Base-by-base conservation (phyloP, 2,888 invertebrate species). In the Lasius fuliginosus region DNA sequence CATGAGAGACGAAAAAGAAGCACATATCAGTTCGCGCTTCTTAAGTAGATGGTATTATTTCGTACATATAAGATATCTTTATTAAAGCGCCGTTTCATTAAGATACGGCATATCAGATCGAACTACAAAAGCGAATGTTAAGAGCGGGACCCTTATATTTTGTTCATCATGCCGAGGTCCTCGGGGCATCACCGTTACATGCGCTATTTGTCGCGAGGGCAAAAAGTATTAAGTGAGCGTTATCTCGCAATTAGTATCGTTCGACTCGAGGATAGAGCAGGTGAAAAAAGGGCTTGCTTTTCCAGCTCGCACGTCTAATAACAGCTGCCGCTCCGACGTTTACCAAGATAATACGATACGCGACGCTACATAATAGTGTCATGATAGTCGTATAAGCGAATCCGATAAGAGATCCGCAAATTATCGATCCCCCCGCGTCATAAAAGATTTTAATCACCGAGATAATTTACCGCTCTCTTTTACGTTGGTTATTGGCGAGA, bases 181-280 rank as follows among this genome's bases (percentile, higher is more conserved):
- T 65, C 58, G 49, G 67, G 64, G 36, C 62, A 83, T 85, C 82
- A 84, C 30, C 42, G 69, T 40, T 60, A 67, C 49, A 58, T 58
- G 58, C 15, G 42, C 11, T 42, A 36, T 60, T 71, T 85, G 82
- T 87, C 87, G 65, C 86, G 60, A 36, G 74, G 49, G 82, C 46
- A 85, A 33, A 83, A 5, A 86, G 84, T 89, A 92, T 90, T 90
- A 89, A 85, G 85, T 86, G 88, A 87, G 88, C 90, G 91, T 91
- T 92, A 93, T 93, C 93, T 91, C 82, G 88, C 89, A 90, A 90
- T 90, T 90, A 90, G 92, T 92, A 92, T 92, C 92, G 90, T 90
- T 87, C 85, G 71, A 49, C 60, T 71, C 27, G 83, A 36, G 36
- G 62, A 33, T 74, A 87, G 89, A 18, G 88, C 92, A 92, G 92